Conservation (phyloP, 2,888 invertebrate genomes). For the Tetragonula carbonaria region DNA sequence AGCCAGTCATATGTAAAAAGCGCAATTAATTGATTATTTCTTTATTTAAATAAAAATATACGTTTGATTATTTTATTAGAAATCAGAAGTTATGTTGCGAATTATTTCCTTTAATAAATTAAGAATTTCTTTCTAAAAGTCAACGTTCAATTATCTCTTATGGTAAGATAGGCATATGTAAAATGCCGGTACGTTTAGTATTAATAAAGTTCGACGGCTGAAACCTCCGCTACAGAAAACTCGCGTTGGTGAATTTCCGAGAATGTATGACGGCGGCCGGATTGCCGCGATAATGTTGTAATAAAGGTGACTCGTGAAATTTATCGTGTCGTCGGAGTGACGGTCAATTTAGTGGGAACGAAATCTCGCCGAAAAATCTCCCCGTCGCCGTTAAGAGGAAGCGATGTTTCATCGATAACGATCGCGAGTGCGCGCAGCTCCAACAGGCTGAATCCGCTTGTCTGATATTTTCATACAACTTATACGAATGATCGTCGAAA, state of each 20-base stretch:
- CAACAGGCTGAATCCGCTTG: neutral
- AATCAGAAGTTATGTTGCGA: no score
- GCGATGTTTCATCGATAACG: constrained; percentile 34
- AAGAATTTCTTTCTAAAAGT: no score
- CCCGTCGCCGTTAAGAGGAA: neutral
- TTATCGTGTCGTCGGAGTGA: constrained; percentile 13
- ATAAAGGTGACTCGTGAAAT: neutral
- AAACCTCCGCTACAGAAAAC: neutral
- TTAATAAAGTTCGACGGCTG: neutral
- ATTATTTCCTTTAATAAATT: no score
- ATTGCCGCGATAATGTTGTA: neutral
- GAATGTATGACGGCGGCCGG: neutral
- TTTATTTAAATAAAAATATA: no score
- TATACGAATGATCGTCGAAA: neutral
- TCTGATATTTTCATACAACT: neutral
- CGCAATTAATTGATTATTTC: no score
- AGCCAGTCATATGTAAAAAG: no score
- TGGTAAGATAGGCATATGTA: no score
- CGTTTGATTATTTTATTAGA: no score
- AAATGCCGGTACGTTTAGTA: neutral
- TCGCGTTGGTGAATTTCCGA: neutral
- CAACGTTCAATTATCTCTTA: no score
- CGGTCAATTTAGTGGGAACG: constrained; percentile 25
- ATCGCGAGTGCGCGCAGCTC: neutral
- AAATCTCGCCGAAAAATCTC: constrained; percentile 15